A percentile compares a stretch with the other conserved stretches of the same genome.
Conservation (phyloP, 92 coral and sea anemone species). For the Meandrina meandrites region DNA sequence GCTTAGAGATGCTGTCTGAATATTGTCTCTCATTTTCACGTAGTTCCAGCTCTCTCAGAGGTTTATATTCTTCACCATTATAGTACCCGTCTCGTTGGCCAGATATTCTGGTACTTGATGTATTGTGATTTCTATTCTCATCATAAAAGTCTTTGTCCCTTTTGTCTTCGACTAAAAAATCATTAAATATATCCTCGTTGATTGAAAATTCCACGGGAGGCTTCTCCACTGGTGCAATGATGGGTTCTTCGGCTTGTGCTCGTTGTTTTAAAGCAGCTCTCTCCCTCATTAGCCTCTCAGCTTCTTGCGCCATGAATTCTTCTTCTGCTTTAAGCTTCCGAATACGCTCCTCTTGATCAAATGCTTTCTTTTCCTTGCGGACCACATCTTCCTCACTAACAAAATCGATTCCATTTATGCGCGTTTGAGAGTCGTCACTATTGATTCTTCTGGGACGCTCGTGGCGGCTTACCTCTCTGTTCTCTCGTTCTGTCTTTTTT, state of each 20-base stretch:
- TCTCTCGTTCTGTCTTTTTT: constrained; percentile 36
- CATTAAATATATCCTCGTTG: constrained; percentile 16
- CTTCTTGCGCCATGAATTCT: constrained; percentile 70
- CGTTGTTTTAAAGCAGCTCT: constrained; percentile 33
- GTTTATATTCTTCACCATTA: neutral
- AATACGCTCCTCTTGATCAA: constrained; percentile 51
- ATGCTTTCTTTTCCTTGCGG: constrained; percentile 39
- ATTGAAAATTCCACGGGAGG: constrained; percentile 35
- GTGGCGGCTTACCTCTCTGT: constrained; percentile 28
- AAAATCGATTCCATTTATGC: constrained; percentile 14
- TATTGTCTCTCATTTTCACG: neutral
- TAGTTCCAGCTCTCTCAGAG: constrained; percentile 1
- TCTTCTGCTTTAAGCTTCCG: constrained; percentile 65
- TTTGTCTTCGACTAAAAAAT: constrained; percentile 15
- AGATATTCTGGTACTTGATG: neutral
- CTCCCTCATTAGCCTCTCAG: constrained; percentile 56
- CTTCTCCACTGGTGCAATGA: constrained; percentile 23
- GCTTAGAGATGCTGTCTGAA: constrained; percentile 21
- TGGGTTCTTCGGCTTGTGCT: constrained; percentile 19
- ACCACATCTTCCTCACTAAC: constrained; percentile 16
- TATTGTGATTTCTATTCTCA: constrained; percentile 24
- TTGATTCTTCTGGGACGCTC: constrained; percentile 26
- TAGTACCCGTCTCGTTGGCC: constrained; percentile 14
- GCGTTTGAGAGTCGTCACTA: constrained; percentile 27
- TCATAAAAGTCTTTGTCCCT: neutral